phyloP scores from a whole-genome alignment of 2,797 vertebrate species.

The Sebastes melanostomus region DNA sequence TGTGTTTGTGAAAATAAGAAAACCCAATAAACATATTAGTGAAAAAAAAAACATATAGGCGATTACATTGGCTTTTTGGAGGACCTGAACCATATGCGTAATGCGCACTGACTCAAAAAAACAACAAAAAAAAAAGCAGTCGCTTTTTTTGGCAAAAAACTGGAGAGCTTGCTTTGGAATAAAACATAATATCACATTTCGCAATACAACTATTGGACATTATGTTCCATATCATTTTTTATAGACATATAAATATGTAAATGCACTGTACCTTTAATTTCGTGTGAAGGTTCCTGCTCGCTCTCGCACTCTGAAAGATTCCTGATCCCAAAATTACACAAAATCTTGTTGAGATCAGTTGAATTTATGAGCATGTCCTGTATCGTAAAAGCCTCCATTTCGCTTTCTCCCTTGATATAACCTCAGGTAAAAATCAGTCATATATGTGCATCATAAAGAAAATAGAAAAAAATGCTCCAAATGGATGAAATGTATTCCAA shows the following conservation, averaged over 20 bases:
- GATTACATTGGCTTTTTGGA: neutral
- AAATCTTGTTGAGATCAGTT: conserved; percentile 80
- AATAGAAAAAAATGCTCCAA: neutral
- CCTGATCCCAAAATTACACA: conserved; percentile 80
- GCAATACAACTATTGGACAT: accelerated
- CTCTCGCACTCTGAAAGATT: conserved; percentile 79
- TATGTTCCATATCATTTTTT: accelerated
- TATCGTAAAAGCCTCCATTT: conserved; percentile 82
- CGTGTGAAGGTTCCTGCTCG: conserved; percentile 38
- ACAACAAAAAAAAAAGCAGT: conserved; percentile 30
- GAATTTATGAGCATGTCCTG: conserved; percentile 80
- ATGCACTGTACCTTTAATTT: conserved; percentile 74
- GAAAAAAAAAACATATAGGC: neutral
- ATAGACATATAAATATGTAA: neutral
- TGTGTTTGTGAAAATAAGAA: too few species aligned
- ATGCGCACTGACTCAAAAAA: conserved; percentile 57
- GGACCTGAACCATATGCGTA: conserved; percentile 51
- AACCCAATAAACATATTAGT: too few species aligned
- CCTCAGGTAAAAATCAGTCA: conserved; percentile 43
- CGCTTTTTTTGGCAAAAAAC: neutral
- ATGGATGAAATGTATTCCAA: neutral
- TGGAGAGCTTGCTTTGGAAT: neutral
- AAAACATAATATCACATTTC: neutral
- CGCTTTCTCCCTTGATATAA: neutral
- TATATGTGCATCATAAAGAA: neutral